Evolutionary conservation across 2,888 invertebrate species (phyloP), one percentile per base, ranked within the genome.

Genomic region (Sabellastarte sp.): DNA sequence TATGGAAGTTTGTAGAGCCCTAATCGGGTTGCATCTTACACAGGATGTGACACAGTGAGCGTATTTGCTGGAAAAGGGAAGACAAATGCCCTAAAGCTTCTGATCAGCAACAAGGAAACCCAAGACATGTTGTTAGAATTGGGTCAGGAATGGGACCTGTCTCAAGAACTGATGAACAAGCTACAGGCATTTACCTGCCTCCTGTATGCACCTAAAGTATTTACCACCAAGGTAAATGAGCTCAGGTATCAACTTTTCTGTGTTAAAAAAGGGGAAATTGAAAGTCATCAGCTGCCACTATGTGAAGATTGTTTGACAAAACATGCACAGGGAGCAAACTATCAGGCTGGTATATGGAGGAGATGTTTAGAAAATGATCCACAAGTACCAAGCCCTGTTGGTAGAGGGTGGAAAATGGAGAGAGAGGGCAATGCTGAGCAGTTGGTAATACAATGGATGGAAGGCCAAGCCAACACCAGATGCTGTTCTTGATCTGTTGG

Each of bases 31-130:
- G 51, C 70, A 71, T 59, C 63, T 5, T 71, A 59, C 51, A 66
- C 68, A 5, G 70, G 66, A 41, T 70, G 69, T 51, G 65, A 70
- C 33, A 63, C 63, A 30, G 65, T 68, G 32, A 68, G 68, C 60
- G 59, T 64, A 2, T 68, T 68, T 64, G 60, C 60, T 26, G 68
- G 66, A 24, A 59, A 61, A 51, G 65, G 69, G 29, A 69, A 69
- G 32, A 31, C 30, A 32, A 60, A 26, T 52, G 66, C 64, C 32
- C 59, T 68, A 52, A 68, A 68, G 59, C 26, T 63, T 29, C 32
- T 67, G 29, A 57, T 26, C 10, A 61, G 33, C 28, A 58, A 61
- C 26, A 28, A 32, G 20, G 26, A 30, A 32, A 5, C 57, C 24
- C 53, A 57, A 32, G 31, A 58, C 10, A 52, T 41, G 24, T 60